phyloP scores from a whole-genome alignment of 1,140 invertebrate species.

The Chlorops oryzae region DNA sequence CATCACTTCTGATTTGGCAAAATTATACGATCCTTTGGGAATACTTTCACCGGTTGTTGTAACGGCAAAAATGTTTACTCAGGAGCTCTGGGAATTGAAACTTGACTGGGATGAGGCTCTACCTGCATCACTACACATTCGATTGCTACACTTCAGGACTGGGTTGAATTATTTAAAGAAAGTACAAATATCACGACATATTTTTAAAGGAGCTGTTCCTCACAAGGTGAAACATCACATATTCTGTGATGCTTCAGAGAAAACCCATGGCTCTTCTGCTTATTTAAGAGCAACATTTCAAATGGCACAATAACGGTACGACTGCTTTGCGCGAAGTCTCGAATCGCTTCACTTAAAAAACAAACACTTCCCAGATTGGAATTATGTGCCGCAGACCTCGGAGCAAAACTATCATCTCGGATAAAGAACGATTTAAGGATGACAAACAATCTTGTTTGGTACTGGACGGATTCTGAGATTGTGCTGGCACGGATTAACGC shows the following conservation, averaged over 20 bases:
- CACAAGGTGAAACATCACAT: constrained; percentile 6
- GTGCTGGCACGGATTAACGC: no score
- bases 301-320: background rate
- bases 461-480: no score
- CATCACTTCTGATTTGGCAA: constrained; percentile 32
- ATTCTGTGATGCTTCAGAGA: constrained; percentile 17
- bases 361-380: background rate
- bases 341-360: background rate
- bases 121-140: constrained; percentile 6
- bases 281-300: constrained; percentile 8
- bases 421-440: no score
- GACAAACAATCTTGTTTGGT: no score
- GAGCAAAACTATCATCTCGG: no score
- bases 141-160: background rate
- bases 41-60: constrained; percentile 42
- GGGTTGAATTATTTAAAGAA: background rate
- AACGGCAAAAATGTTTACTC: constrained; percentile 43
- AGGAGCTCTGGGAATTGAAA: constrained; percentile 40
- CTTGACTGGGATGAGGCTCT: constrained; percentile 39
- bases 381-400: background rate
- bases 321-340: no score
- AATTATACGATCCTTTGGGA: constrained; percentile 44
- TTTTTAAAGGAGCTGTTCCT: constrained; percentile 1
- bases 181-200: constrained; percentile 1
- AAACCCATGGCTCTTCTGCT: constrained; percentile 15